Evolutionary conservation across 2,797 vertebrate genomes (phyloP).

Genomic region (Mormyrops boulengeri): DNA sequence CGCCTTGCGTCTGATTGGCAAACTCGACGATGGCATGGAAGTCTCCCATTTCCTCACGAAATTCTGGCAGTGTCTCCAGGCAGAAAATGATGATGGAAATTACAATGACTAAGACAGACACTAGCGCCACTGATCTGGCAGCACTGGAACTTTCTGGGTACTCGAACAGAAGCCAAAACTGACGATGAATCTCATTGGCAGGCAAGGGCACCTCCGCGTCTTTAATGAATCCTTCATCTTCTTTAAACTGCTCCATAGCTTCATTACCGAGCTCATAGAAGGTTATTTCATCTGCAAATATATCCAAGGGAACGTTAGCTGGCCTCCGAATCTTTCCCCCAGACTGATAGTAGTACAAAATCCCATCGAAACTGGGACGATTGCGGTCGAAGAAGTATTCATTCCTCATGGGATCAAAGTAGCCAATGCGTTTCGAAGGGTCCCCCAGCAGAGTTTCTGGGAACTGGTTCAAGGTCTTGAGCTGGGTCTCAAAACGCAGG

Average conservation of each 20-base stretch:
- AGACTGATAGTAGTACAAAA: conserved; percentile 94
- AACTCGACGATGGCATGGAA: conserved; percentile 29
- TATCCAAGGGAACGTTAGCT: conserved; percentile 86
- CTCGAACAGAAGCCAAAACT: conserved; percentile 97
- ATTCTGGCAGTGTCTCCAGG: conserved; percentile 91
- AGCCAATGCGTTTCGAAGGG: conserved; percentile 79
- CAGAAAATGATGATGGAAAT: conserved; percentile 98
- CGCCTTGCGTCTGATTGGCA: conserved; percentile 59
- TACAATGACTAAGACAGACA: conserved; percentile 90
- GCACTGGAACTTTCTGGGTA: conserved; percentile 95
- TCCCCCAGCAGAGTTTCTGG: conserved; percentile 87
- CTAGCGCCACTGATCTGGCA: conserved; percentile 80
- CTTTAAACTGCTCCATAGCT: conserved; percentile 90
- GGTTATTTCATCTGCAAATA: conserved; percentile 91
- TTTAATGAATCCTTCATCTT: conserved; percentile 91
- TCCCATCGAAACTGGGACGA: conserved; percentile 91
- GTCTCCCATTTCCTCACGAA: conserved; percentile 76
- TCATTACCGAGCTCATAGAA: conserved; percentile 92
- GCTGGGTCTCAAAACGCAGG: conserved; percentile 86
- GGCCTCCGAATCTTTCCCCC: conserved; percentile 89
- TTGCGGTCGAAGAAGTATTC: conserved; percentile 97
- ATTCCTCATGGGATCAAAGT: conserved; percentile 94
- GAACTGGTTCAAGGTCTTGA: conserved; percentile 87
- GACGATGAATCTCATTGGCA: conserved; percentile 78
- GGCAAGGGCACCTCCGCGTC: conserved; percentile 84